Evolutionary conservation across 2,113 vertebrate genomes (phyloP), one percentile per base, ranked within the genome.

Genomic region (Catharus fuscescens): DNA sequence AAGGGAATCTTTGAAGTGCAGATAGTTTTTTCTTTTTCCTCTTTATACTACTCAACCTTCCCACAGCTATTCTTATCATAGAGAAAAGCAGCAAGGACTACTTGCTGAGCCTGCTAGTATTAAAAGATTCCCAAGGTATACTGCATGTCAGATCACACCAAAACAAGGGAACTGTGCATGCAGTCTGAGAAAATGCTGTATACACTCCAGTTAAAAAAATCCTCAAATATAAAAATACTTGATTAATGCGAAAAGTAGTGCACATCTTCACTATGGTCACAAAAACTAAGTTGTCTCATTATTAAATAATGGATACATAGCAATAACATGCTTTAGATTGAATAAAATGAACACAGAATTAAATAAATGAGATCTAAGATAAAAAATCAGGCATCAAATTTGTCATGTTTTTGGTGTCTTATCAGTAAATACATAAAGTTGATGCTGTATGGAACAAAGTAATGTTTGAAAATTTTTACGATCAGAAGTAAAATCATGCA

Each of bases 1-100:
- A 90, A 96, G 48, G 20, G 18, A 74, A 93, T 94, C 93, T 97
- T 95, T 96, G 94, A 97, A 96, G 65, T 96, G 95, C 82, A 96
- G 88, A 96, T 93, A 57, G 42, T 79, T 79, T 73, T 77, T 88
- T 66, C 29, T 88, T 93, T 88, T 88, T 70, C 69, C 69, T 88
- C 70, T 78, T 91, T 59, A 88, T 86, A 44, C 44, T 86, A 32
- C 52, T 83, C 67, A 93, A 5, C 48, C 90, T 95, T 96, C 92
- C 96, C 94, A 93, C 90, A 96, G 85, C 32, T 92, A 10, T 87
- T 87, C 54, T 88, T 94, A 90, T 76, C 78, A 71, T 53, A 76
- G 67, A 80, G 93, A 69, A 93, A 71, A 92, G 34, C 48, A 91
- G 69, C 80, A 84, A 56, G 20, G 56, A 74, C 52, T 80, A 66